Evolutionary conservation across 2,113 vertebrate genomes (phyloP).

Genomic region (Sciurus niger): DNA sequence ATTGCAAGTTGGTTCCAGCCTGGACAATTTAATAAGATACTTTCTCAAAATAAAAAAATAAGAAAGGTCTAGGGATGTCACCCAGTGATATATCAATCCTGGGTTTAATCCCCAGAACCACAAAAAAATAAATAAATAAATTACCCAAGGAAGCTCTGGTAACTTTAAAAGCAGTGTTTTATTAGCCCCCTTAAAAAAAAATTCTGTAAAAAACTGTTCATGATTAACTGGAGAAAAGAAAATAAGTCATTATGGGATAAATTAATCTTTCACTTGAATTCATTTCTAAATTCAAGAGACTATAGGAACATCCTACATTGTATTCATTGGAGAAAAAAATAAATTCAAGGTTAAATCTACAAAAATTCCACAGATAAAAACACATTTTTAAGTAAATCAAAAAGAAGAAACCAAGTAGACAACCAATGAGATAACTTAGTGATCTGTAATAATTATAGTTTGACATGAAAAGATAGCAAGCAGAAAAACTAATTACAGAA

Average conservation of each 20-base stretch:
- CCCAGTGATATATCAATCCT: not conserved
- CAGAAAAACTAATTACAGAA: not conserved
- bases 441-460: not conserved
- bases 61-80: not conserved
- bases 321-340: not conserved
- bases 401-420: not conserved
- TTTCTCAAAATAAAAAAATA: no score
- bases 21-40: no score
- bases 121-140: not conserved
- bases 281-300: slow-evolving; percentile 45
- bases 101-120: not conserved
- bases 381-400: slow-evolving; percentile 20
- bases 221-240: not conserved
- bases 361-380: not conserved
- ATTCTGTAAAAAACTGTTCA: not conserved
- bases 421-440: not conserved
- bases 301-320: not conserved
- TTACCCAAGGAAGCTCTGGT: not conserved
- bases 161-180: not conserved
- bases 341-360: not conserved
- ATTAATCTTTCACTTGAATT: not conserved
- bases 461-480: not conserved
- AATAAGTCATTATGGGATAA: not conserved
- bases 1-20: no score
- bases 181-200: not conserved